Conservation (phyloP, 1,140 invertebrate genomes). For the Drosophila leontia region DNA sequence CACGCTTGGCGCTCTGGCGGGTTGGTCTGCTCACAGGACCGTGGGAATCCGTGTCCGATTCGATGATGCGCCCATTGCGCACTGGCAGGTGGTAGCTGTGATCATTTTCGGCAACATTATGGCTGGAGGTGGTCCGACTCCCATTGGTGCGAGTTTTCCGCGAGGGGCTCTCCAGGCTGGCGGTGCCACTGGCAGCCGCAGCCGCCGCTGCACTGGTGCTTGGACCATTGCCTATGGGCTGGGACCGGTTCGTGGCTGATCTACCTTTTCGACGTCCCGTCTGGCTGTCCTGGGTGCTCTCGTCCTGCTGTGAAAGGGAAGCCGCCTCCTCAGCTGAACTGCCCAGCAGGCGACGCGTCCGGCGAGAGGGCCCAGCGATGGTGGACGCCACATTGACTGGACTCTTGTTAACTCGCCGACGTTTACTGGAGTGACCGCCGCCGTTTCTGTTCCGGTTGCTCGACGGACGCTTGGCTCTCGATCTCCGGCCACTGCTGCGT, state of each 20-base stretch:
- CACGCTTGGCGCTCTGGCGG: constrained; percentile 71
- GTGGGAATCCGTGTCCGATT: constrained; percentile 78
- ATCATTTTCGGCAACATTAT: constrained; percentile 74
- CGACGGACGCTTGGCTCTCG: constrained; percentile 19
- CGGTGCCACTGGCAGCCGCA: constrained; percentile 30
- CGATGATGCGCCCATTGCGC: constrained; percentile 75
- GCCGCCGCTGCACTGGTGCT: constrained; percentile 67
- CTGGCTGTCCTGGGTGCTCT: constrained; percentile 78
- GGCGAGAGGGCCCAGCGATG: constrained; percentile 31
- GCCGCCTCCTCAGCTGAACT: constrained; percentile 65
- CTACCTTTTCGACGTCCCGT: constrained; percentile 65
- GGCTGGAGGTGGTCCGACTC: constrained; percentile 19
- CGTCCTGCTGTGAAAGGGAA: constrained; percentile 68
- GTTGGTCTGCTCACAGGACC: constrained; percentile 69
- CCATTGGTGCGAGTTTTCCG: constrained; percentile 74
- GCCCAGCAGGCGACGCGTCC: constrained; percentile 54
- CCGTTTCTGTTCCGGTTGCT: constrained; percentile 24
- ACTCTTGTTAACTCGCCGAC: constrained; percentile 33
- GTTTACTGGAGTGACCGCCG: constrained; percentile 41
- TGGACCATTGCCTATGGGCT: constrained; percentile 48
- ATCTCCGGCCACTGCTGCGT: constrained; percentile 31
- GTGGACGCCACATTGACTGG: constrained; percentile 1
- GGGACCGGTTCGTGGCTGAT: constrained; percentile 27
- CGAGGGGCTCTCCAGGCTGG: constrained; percentile 64
- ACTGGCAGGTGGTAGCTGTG: constrained; percentile 82